These are phyloP conservation scores for Panzeria rudis DNA, from an alignment of 2,888 invertebrate genomes.

Conservation along the genomic window DNA sequence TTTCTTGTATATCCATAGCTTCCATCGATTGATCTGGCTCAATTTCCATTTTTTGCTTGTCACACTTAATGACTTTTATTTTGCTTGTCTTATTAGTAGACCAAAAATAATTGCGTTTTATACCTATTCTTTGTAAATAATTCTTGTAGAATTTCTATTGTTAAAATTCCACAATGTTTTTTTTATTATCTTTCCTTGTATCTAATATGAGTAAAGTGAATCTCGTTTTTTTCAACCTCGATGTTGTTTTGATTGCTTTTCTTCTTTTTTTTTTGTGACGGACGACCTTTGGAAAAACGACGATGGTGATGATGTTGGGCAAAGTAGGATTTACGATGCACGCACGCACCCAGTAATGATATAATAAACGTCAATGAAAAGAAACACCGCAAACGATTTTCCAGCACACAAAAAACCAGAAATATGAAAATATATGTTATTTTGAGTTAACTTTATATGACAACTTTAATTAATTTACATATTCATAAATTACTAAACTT, in stretches of 20 bases:
- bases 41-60: conserved; percentile 80
- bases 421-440: conserved; percentile 40
- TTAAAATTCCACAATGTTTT: conserved; percentile 61
- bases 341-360: conserved; percentile 46
- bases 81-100: conserved; percentile 23
- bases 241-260: conserved; percentile 68
- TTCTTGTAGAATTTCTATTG: conserved; percentile 20
- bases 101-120: conserved; percentile 57
- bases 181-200: conserved; percentile 47
- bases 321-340: conserved; percentile 57
- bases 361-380: conserved; percentile 35
- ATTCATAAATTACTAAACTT: conserved; percentile 15
- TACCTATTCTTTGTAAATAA: conserved; percentile 34
- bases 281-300: conserved; percentile 69
- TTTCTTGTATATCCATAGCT: conserved; percentile 83
- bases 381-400: conserved; percentile 31
- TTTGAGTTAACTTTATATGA: conserved; percentile 32
- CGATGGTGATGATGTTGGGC: conserved; percentile 45
- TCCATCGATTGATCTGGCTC: conserved; percentile 83
- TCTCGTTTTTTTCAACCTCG: conserved; percentile 61
- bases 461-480: conserved; percentile 9
- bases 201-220: conserved; percentile 56
- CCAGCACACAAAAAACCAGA: conserved; percentile 20
- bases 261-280: conserved; percentile 60
- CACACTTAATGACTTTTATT: conserved; percentile 52